Evolutionary conservation across 2,888 invertebrate genomes (phyloP).

Genomic region (Drosophila cognata): DNA sequence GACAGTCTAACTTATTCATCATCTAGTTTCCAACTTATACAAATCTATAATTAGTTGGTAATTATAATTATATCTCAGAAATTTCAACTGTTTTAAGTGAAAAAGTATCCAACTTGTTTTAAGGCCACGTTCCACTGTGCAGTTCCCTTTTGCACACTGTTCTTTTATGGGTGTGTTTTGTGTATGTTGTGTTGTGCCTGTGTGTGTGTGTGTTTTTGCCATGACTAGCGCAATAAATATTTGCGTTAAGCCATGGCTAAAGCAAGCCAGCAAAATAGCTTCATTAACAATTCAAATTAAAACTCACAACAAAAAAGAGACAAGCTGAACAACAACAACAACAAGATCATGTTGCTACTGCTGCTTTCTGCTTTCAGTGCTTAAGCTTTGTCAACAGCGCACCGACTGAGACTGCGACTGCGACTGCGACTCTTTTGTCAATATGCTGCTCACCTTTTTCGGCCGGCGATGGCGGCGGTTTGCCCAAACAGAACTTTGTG

Average conservation of each 20-base stretch:
- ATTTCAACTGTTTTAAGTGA: not conserved
- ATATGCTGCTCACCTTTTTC: conserved; percentile 75
- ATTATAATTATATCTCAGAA: not conserved
- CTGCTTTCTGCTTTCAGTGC: conserved; percentile 14
- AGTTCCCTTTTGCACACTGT: conserved; percentile 30
- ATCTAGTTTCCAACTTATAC: not conserved
- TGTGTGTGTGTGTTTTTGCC: conserved; percentile 45
- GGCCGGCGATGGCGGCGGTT: conserved; percentile 73
- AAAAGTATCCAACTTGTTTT: not conserved
- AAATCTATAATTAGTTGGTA: not conserved
- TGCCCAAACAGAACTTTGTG: conserved; percentile 75
- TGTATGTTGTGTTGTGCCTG: conserved; percentile 6
- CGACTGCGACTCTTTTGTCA: conserved; percentile 21
- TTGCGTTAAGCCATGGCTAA: conserved; percentile 68
- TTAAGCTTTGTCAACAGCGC: conserved; percentile 24
- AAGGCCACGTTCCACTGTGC: conserved; percentile 61
- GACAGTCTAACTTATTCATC: not conserved
- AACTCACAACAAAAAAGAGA: conserved; percentile 31
- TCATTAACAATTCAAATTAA: conserved; percentile 73
- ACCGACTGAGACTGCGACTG: conserved; percentile 22
- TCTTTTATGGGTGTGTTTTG: conserved; percentile 50
- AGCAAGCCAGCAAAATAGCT: conserved; percentile 70
- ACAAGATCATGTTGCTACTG: conserved; percentile 30
- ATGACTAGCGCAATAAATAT: conserved; percentile 78
- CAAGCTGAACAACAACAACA: conserved; percentile 33